Conservation (phyloP, 2,888 invertebrate genomes). For the Odontothrips loti region DNA sequence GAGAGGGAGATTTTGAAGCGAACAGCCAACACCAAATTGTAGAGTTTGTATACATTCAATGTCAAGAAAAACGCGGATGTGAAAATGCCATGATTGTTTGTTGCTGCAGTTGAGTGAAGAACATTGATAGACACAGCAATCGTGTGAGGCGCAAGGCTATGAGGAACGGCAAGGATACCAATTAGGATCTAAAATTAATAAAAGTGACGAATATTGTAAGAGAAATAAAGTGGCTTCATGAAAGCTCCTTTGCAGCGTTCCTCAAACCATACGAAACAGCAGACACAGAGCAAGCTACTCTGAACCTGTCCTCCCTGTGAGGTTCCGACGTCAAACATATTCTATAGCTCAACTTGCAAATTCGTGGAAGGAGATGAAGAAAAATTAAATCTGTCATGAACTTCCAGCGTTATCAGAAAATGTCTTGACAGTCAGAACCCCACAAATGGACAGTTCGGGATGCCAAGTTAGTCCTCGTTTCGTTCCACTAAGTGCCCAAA, state of each 20-base stretch:
- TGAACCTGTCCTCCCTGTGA: not conserved
- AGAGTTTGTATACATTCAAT: conserved; percentile 13
- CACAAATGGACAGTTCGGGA: too few species aligned
- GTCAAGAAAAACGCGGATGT: conserved; percentile 38
- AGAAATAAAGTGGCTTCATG: not conserved
- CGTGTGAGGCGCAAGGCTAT: conserved; percentile 36
- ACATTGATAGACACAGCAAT: conserved; percentile 49
- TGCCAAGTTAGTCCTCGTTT: too few species aligned
- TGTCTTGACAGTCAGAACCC: too few species aligned
- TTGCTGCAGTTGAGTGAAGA: conserved; percentile 49
- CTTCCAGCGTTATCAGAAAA: too few species aligned
- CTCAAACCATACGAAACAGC: not conserved
- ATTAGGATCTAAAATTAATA: not conserved
- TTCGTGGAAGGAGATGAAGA: too few species aligned
- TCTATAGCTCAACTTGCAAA: too few species aligned
- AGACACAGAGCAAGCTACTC: not conserved
- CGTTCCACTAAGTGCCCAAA: too few species aligned
- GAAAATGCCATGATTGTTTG: conserved; percentile 32
- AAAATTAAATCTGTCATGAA: too few species aligned
- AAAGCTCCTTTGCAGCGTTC: conserved; percentile 24
- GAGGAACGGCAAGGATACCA: not conserved
- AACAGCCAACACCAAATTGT: conserved; percentile 25
- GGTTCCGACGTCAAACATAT: not conserved
- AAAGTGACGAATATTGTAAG: conserved; percentile 27
- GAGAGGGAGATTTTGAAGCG: conserved; percentile 27